Evolutionary conservation across 2,888 invertebrate genomes (phyloP), one percentile per base, ranked within the genome.

Genomic region (Dusona sp.): DNA sequence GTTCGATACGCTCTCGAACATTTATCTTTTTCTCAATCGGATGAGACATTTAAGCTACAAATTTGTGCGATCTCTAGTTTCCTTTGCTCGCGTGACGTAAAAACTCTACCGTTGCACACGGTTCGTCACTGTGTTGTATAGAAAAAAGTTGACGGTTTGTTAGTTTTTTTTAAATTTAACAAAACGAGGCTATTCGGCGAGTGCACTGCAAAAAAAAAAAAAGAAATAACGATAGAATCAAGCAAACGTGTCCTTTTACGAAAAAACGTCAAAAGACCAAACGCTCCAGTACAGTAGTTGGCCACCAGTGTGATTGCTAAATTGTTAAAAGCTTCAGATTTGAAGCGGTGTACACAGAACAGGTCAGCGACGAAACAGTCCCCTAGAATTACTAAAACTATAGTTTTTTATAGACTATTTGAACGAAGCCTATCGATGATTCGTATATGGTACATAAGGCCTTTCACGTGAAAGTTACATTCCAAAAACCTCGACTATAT

Each of bases 121-220:
- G 16, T n/a, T 29, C 13, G 61, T 61, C 13, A 9, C 3, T 16
- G 4, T 29, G 57, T 29, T 16, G 61, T 1, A 16, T 29, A 16
- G 29, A 61, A 16, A 61, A 29, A 61, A 61, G 61, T 61, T 29
- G 6, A 29, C 61, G 16, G 61, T 61, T 61, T 29, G 61, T 29
- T 25, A 16, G 29, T 6, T 29, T 61, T 61, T 11, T 61, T 29
- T 13, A 25, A 29, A 61, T 61, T 61, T 61, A 45, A 79, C 54
- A 74, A 83, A 81, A 75, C 73, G 45, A 19, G 54, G 48, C 68
- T 74, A 78, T 77, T 78, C 82, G 73, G 73, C 73, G 54, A 67
- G 54, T 74, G 80, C 45, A 36, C 38, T 64, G 38, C 65, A 42
- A 22, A 68, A 73, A 64, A 25, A 48, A 73, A 68, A 61, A 25